Percentiles rank a stretch among this genome's conserved stretches.
phyloP scores from a whole-genome alignment of 2,888 invertebrate genomes.

The Dusona sp. region DNA sequence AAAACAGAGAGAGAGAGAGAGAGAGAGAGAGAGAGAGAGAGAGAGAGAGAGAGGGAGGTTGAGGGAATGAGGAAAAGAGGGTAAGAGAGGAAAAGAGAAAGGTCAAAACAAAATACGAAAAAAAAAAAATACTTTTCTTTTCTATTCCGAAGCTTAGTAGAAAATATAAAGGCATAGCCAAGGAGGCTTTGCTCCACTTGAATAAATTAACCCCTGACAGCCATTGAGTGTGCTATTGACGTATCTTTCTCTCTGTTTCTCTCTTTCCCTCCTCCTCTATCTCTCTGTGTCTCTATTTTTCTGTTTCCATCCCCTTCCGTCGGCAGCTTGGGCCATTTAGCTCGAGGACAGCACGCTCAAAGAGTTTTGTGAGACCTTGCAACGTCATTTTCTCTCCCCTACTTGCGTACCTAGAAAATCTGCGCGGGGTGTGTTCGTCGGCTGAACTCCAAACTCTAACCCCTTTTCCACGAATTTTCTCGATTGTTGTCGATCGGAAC shows the following conservation, averaged over 20 bases:
- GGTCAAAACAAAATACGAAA: slow-evolving; percentile 33
- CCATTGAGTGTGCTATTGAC: slow-evolving; percentile 42
- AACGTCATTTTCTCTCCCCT: slow-evolving; percentile 26
- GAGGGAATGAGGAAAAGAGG: neutral
- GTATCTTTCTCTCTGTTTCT: slow-evolving; percentile 24
- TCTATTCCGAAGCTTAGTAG: slow-evolving; percentile 33
- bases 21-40: no score
- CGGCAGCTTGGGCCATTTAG: slow-evolving; percentile 19
- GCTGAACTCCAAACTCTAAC: slow-evolving; percentile 48
- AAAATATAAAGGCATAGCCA: slow-evolving; percentile 65
- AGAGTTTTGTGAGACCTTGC: slow-evolving; percentile 51
- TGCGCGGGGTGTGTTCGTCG: slow-evolving; percentile 39
- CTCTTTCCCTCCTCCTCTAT: slow-evolving; percentile 24
- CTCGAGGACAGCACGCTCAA: slow-evolving; percentile 31
- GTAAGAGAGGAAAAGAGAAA: neutral
- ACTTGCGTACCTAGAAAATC: slow-evolving; percentile 45
- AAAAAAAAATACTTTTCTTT: slow-evolving; percentile 31
- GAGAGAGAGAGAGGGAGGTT: no score
- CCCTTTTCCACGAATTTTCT: slow-evolving; percentile 71
- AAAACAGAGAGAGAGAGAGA: no score
- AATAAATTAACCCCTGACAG: slow-evolving; percentile 75
- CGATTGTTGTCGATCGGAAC: slow-evolving; percentile 24
- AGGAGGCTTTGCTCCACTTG: slow-evolving; percentile 76
- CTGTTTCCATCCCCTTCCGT: neutral
- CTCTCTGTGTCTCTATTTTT: slow-evolving; percentile 31